Percentiles rank a stretch among this genome's conserved stretches.
These are phyloP conservation scores for Balaenoptera acutorostrata DNA, from an alignment of 2,113 vertebrate species.

Conservation along the genomic window DNA sequence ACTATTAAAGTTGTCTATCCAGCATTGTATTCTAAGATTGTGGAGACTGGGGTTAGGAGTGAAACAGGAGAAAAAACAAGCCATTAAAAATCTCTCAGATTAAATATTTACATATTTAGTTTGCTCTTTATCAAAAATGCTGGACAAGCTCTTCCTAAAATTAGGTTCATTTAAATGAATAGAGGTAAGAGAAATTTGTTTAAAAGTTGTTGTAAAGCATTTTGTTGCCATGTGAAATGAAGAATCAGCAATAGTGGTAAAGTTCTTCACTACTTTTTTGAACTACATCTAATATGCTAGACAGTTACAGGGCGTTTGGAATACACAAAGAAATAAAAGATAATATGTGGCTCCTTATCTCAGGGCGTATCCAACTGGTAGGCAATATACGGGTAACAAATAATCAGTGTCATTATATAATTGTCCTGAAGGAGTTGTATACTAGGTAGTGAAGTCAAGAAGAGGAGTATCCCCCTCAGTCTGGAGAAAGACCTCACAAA, in stretches of 20 bases:
- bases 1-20: neutral
- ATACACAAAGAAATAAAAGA: slow-evolving; percentile 3
- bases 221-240: neutral
- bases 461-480: neutral
- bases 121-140: slow-evolving; percentile 28
- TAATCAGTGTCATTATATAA: neutral
- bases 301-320: neutral
- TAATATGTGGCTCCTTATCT: neutral
- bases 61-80: neutral
- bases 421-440: neutral
- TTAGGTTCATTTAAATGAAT: neutral
- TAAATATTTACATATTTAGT: neutral
- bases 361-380: neutral
- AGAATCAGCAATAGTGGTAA: neutral
- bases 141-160: neutral
- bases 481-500: neutral
- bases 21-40: neutral
- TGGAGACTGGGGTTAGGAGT: neutral
- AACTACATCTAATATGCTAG: neutral
- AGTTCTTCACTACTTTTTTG: neutral
- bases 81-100: neutral
- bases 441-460: neutral
- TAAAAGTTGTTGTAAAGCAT: neutral
- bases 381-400: neutral
- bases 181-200: slow-evolving; percentile 1